Conservation (phyloP, 2,888 invertebrate genomes). For the Beris morrisii region DNA sequence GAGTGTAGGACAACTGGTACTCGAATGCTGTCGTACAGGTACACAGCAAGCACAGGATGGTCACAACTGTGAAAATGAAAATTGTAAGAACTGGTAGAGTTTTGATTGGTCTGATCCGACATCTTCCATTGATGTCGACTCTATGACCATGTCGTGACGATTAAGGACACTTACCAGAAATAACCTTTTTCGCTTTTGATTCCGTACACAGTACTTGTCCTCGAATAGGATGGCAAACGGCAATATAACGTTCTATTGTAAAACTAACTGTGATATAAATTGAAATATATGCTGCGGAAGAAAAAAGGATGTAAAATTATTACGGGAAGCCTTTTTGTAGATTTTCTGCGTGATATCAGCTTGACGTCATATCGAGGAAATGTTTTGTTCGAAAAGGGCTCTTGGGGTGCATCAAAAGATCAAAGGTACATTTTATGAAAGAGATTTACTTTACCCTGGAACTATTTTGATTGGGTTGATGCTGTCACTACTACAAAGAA, state of each 20-base stretch:
- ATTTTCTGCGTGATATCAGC: too few relatives aligned
- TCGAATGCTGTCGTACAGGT: constrained; percentile 71
- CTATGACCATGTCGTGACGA: constrained; percentile 5
- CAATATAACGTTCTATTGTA: constrained; percentile 75
- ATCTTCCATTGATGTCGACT: neutral
- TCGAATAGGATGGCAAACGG: constrained; percentile 72
- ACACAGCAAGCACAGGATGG: constrained; percentile 63
- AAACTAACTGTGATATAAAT: constrained; percentile 77
- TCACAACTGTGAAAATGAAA: constrained; percentile 52
- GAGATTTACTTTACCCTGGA: too few relatives aligned
- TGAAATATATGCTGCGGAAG: constrained; percentile 63
- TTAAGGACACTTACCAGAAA: constrained; percentile 52
- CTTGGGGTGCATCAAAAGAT: too few relatives aligned
- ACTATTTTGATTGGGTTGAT: too few relatives aligned
- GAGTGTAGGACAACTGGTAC: constrained; percentile 55
- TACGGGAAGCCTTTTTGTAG: neutral
- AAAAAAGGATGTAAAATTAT: constrained; percentile 16
- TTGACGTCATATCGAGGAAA: too few relatives aligned
- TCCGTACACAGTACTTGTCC: constrained; percentile 72
- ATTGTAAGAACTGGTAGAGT: constrained; percentile 1
- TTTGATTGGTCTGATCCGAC: neutral
- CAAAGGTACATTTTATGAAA: too few relatives aligned
- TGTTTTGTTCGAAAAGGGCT: too few relatives aligned
- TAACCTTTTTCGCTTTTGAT: constrained; percentile 67
- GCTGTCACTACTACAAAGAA: too few relatives aligned